Conservation (phyloP, 2,113 vertebrate species). For the Hylia prasina region DNA sequence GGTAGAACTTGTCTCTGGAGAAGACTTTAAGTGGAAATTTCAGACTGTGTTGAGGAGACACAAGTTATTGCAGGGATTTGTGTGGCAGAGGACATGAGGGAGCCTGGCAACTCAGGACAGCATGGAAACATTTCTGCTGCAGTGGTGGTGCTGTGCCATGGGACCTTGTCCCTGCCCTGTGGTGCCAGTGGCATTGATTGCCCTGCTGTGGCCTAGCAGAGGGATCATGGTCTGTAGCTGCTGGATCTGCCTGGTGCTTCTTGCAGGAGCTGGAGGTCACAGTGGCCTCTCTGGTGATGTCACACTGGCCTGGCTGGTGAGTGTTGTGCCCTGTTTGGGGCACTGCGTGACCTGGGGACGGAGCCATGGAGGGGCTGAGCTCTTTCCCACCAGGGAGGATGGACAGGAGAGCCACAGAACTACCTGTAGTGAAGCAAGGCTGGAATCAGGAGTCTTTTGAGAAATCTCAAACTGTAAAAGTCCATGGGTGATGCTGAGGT, state of each 20-base stretch:
- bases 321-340: not conserved
- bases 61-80: not conserved
- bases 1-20: not conserved
- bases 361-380: not conserved
- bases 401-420: not conserved
- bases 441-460: not conserved
- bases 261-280: not conserved
- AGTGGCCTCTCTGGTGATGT: not conserved
- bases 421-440: not conserved
- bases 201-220: not conserved
- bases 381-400: not conserved
- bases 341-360: not conserved
- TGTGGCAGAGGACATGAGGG: not conserved
- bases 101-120: not conserved
- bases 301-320: not conserved
- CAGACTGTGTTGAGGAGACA: not conserved
- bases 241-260: not conserved
- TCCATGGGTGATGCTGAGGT: not conserved
- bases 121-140: not conserved
- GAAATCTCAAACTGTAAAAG: not conserved
- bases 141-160: not conserved
- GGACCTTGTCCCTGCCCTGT: not conserved
- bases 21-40: not conserved
- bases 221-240: fast-evolving
- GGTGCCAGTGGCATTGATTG: fast-evolving